Conservation (phyloP, 2,797 vertebrate genomes). For the Cynopterus sphinx region DNA sequence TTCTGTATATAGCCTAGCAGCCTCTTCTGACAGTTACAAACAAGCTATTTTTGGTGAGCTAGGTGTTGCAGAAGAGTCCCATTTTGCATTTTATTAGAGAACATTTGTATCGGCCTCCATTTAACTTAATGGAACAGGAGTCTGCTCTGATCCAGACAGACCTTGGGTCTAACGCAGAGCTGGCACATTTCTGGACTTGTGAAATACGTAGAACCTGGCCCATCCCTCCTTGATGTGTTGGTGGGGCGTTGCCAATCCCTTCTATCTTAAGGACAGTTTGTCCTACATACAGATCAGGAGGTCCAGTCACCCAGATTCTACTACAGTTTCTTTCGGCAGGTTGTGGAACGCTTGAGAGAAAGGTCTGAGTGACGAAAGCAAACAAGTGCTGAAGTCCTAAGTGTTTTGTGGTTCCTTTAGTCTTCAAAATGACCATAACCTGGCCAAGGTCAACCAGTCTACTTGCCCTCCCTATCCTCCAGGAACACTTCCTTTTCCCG, state of each 20-base stretch:
- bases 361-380: neutral
- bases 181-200: neutral
- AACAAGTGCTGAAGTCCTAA: neutral
- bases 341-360: neutral
- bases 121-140: neutral
- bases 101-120: neutral
- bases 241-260: neutral
- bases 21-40: neutral
- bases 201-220: too few relatives aligned
- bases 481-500: neutral
- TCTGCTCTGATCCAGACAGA: neutral
- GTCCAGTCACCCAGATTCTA: neutral
- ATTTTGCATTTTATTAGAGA: neutral
- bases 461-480: neutral
- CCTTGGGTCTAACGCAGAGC: neutral
- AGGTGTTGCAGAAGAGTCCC: neutral
- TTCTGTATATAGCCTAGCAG: neutral
- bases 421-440: neutral
- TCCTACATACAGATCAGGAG: neutral
- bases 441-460: neutral
- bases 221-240: neutral
- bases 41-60: neutral
- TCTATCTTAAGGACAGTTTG: neutral
- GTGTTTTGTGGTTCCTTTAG: neutral
- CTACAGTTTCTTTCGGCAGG: neutral